These are phyloP conservation scores for Periophthalmus magnuspinnatus DNA, from an alignment of 2,797 vertebrate species.

Conservation along the genomic window DNA sequence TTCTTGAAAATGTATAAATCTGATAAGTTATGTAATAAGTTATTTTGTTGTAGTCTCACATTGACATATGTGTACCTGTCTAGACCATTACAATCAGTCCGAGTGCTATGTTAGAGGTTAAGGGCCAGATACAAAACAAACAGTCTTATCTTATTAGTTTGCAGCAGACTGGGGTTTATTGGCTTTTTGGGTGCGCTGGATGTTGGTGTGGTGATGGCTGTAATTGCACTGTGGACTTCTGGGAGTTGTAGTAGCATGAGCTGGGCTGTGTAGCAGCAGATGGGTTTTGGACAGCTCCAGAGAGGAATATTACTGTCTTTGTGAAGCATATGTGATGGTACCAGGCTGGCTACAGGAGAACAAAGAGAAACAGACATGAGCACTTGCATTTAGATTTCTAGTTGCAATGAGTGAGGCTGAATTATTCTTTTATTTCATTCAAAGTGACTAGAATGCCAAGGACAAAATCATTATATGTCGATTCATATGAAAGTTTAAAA, in stretches of 20 bases:
- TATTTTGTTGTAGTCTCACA: background rate
- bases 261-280: background rate
- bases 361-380: background rate
- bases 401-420: background rate
- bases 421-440: too few species aligned
- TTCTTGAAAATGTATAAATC: background rate
- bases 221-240: slow-evolving; percentile 19
- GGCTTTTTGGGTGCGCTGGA: slow-evolving; percentile 15
- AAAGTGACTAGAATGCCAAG: too few species aligned
- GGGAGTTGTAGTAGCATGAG: slow-evolving; percentile 19
- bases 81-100: slow-evolving; percentile 13
- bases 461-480: too few species aligned
- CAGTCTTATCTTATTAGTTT: slow-evolving; percentile 24
- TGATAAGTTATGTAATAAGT: background rate
- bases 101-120: background rate
- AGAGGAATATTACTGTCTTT: slow-evolving; percentile 11
- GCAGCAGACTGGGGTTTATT: slow-evolving; percentile 12
- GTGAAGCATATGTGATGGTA: slow-evolving; percentile 3
- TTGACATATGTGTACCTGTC: background rate
- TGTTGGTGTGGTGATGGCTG: slow-evolving; percentile 13
- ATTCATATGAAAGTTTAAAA: too few species aligned
- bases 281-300: slow-evolving; percentile 12
- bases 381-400: background rate
- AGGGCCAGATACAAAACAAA: slow-evolving; percentile 23
- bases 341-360: slow-evolving; percentile 1